These are phyloP conservation scores for Philaenus spumarius DNA, from an alignment of 1,140 invertebrate genomes.

Conservation along the genomic window DNA sequence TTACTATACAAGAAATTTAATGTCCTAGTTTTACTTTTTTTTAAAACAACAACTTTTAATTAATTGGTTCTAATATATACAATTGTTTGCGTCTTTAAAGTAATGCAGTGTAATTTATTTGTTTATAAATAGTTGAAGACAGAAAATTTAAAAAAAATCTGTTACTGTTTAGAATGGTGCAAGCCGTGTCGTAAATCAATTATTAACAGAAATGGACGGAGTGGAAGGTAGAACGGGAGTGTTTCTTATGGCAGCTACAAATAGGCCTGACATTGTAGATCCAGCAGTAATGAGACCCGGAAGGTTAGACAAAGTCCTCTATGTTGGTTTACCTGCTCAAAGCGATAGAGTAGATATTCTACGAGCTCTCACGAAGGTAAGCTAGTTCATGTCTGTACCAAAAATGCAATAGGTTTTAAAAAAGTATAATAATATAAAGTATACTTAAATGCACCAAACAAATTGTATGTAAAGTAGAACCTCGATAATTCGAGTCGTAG, in stretches of 20 bases:
- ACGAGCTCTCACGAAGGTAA: slow-evolving; percentile 81
- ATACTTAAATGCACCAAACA: too few relatives aligned
- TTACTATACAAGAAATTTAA: too few relatives aligned
- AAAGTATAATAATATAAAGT: too few relatives aligned
- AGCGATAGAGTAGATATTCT: slow-evolving; percentile 84
- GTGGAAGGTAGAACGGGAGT: slow-evolving; percentile 83
- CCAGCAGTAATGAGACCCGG: slow-evolving; percentile 92
- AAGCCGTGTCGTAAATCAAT: slow-evolving; percentile 88
- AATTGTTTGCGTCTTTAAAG: too few relatives aligned
- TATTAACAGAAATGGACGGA: slow-evolving; percentile 99
- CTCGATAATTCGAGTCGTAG: too few relatives aligned
- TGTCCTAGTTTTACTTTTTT: background rate
- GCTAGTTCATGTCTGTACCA: too few relatives aligned
- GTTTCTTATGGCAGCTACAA: slow-evolving; percentile 93
- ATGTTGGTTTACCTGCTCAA: slow-evolving; percentile 81
- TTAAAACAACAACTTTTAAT: background rate
- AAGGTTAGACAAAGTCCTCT: slow-evolving; percentile 88
- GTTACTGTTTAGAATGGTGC: slow-evolving; percentile 48
- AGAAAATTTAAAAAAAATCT: too few relatives aligned
- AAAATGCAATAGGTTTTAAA: too few relatives aligned
- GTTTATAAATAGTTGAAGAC: too few relatives aligned
- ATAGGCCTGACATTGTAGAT: slow-evolving; percentile 90
- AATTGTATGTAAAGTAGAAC: too few relatives aligned
- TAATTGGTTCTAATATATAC: slow-evolving; percentile 1
- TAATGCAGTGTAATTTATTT: too few relatives aligned